Evolutionary conservation across 2,113 vertebrate genomes (phyloP), one percentile per base, ranked within the genome.

Genomic region (Rhinichthys klamathensis): DNA sequence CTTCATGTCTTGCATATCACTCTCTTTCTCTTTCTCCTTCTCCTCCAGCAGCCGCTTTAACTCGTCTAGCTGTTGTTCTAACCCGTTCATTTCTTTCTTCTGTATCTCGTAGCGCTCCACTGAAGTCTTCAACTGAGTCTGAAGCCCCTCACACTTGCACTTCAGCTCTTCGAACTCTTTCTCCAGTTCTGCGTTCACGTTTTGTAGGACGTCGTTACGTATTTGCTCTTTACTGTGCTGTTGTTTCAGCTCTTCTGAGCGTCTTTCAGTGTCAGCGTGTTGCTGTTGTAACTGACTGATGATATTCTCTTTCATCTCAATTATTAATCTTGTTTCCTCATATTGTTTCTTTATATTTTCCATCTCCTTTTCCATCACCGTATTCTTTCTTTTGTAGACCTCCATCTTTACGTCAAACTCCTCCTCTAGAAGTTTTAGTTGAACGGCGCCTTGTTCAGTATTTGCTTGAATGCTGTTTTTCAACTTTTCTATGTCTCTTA

Each of bases 301-400:
- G 0, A 77, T 32, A 0, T 25, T 3, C 1, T 92, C 90, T 12
- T 87, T 93, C 67, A 90, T 88, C 51, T 86, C 75, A 2, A 77
- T 13, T 0, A 82, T 15, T 0, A 32, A 61, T 6, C 90, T 87
- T 82, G 92, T 89, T 51, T 77, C 89, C 25, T 94, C 92, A 0
- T 93, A 89, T 2, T 84, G 85, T 25, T 61, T 83, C 54, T 92
- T 94, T 89, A 93, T 90, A 81, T 76, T 90, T 0, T 85, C 92
- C 85, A 79, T 92, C 87, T 94, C 93, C 12, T 85, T 89, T 6
- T 93, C 92, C 86, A 92, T 90, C 72, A 80, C 89, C 4, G 1
- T 0, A 2, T 89, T 83, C 60, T 86, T 85, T 84, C 30, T 73
- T 73, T 86, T 88, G 38, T 84, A 60, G 49, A 70, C 82, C 63